Percentiles rank a stretch among this genome's conserved stretches.
These are phyloP conservation scores for Drosophila sp. DNA, from an alignment of 1,140 invertebrate species.

Conservation along the genomic window DNA sequence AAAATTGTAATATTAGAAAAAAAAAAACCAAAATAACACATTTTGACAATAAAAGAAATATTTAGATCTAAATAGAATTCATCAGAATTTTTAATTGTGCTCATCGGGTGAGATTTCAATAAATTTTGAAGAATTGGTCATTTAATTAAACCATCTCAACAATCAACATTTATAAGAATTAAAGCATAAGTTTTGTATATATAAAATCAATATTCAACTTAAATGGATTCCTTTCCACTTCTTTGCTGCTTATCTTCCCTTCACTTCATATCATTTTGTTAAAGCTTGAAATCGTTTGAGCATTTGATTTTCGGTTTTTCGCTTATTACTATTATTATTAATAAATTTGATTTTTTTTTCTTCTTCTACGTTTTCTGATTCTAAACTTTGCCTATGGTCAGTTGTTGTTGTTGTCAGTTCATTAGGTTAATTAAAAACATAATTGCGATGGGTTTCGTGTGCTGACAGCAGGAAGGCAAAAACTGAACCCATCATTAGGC, in stretches of 20 bases:
- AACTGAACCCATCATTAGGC: slow-evolving; percentile 53
- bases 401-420: slow-evolving; percentile 40
- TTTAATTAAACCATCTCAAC: not conserved
- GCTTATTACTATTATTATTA: not conserved
- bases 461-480: slow-evolving; percentile 56
- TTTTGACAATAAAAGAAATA: too few relatives aligned
- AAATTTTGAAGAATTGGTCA: not conserved
- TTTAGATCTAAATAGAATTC: too few relatives aligned
- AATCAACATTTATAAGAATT: not conserved
- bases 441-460: slow-evolving; percentile 52
- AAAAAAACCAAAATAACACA: too few relatives aligned
- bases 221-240: not conserved
- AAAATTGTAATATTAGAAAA: too few relatives aligned
- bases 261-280: not conserved
- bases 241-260: not conserved
- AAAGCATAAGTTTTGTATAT: not conserved
- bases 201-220: not conserved
- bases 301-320: not conserved
- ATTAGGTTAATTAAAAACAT: slow-evolving; percentile 79
- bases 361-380: not conserved
- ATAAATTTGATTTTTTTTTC: not conserved
- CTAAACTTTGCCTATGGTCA: slow-evolving; percentile 6
- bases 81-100: too few relatives aligned
- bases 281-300: not conserved
- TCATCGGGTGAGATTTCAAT: too few relatives aligned